Base-by-base conservation (phyloP, 1,140 invertebrate species). In the Diorhabda carinulata region DNA sequence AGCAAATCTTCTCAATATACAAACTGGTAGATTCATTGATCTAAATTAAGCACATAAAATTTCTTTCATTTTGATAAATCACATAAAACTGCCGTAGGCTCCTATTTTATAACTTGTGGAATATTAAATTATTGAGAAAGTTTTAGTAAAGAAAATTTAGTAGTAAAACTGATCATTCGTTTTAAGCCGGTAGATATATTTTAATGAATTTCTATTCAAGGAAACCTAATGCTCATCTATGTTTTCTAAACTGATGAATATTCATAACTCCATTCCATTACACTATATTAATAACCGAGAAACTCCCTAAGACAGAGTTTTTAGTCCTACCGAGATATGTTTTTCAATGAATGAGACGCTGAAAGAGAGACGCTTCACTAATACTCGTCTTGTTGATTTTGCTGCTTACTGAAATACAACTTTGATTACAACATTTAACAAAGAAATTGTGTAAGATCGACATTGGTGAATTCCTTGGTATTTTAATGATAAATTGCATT, bases 181-280 rank as follows among this genome's bases (percentile, higher is more conserved):
- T 52, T n/a, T 8, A 52, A 52, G 47, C 47, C 47, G 47, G 0
- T n/a, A 52, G 47, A 52, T 52, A 2, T 52, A 52, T 52, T 52
- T 52, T 52, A 52, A 52, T 52, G 47, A 52, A 52, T 52, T 52
- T 52, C 47, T 52, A 52, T 52, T 52, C 47, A 52, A 52, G 47
- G 47, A 52, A 52, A 52, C 6, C 47, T 52, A n/a, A 52, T 52
- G 47, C n/a, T 52, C 47, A 52, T 52, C 47, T 52, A 52, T 52
- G 47, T n/a, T 52, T 4, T 4, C n/a, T n/a, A 52, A 52, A 52
- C 47, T 52, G 47, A 52, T 52, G 47, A 52, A 52, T 52, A 52
- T 52, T 52, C 47, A 52, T 8, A 52, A 52, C 47, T 52, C n/a
- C 6, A 52, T 52, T 52, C 47, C 47, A 52, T 52, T 52, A 6